Evolutionary conservation across 1,140 invertebrate genomes (phyloP).

Genomic region (Proctacanthus coquilletti): DNA sequence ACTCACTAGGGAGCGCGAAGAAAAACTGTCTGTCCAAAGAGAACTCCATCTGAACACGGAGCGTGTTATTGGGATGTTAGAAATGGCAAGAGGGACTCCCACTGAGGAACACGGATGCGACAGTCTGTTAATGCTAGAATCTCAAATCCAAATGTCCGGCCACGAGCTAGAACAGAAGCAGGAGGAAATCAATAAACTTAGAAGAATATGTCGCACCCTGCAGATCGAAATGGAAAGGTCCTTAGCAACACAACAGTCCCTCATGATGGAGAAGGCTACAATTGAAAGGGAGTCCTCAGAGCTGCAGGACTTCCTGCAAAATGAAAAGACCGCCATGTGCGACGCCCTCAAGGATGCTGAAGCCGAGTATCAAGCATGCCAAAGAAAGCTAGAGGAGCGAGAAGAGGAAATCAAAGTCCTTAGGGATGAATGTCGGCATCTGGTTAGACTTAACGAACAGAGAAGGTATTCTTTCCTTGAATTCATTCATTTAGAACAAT

Average conservation of each 20-base stretch:
- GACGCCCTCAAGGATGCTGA: slow-evolving; percentile 63
- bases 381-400: slow-evolving; percentile 36
- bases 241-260: slow-evolving; percentile 42
- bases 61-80: slow-evolving; percentile 51
- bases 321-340: slow-evolving; percentile 51
- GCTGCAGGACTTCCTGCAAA: slow-evolving; percentile 60
- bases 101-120: slow-evolving; percentile 42
- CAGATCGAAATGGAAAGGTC: slow-evolving; percentile 38
- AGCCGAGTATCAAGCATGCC: slow-evolving; percentile 38
- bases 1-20: slow-evolving; percentile 45
- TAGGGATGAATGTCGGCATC: slow-evolving; percentile 59
- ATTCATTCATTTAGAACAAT: no score
- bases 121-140: slow-evolving; percentile 55
- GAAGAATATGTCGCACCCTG: slow-evolving; percentile 46
- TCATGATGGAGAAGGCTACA: slow-evolving; percentile 55
- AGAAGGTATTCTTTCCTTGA: no score
- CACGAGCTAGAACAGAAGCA: slow-evolving; percentile 56
- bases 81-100: slow-evolving; percentile 27
- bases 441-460: slow-evolving; percentile 63
- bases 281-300: slow-evolving; percentile 52
- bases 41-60: slow-evolving; percentile 56
- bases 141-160: slow-evolving; percentile 55
- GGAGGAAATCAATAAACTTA: slow-evolving; percentile 53
- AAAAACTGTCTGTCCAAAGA: slow-evolving; percentile 50
- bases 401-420: slow-evolving; percentile 44